Base-by-base conservation (phyloP, 2,113 vertebrate genomes). In the Nymphicus hollandicus region DNA sequence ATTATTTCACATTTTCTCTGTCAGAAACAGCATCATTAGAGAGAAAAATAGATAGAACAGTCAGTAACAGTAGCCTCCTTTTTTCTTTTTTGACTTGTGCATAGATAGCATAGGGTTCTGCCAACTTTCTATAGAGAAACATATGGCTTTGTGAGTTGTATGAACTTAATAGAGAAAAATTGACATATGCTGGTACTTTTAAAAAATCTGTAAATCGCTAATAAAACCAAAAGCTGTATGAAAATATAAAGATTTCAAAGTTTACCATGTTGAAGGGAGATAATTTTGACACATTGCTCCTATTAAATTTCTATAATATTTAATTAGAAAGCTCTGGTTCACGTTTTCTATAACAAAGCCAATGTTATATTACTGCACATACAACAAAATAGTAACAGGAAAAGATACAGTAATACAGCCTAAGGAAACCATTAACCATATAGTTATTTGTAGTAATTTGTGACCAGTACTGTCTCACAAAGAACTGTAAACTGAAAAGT, bases 291-390 rank as follows among this genome's bases (percentile, higher is more conserved):
- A 88, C 27, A 28, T 50, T 79, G n/a, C 15, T 64, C 14, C 41
- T 71, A 80, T 71, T 95, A 95, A 70, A 92, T 73, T 66, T 93
- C 33, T 88, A 39, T 79, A 89, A 80, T 37, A 81, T 72, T 94
- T 94, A 74, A 81, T 88, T 91, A 95, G 87, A 73, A 85, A 72
- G 2, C 9, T 69, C 69, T 58, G 77, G 11, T 87, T 87, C 27
- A 79, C 64, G 70, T 29, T 95, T 91, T 94, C 44, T 64, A 5
- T 63, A 93, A 50, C 43, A 94, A 70, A 91, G 16, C 41, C 91
- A 55, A 80, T 89, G 47, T 94, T 93, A 76, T 44, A 60, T 52
- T 39, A 61, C 27, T 72, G 25, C 17, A 41, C 15, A 0, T 81
- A 20, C 17, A 81, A 66, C 65, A 22, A 23, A 69, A 31, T 47